Evolutionary conservation across 92 coral and sea anemone species (phyloP), one percentile per base, ranked within the genome.

Genomic region (Porites evermanni): DNA sequence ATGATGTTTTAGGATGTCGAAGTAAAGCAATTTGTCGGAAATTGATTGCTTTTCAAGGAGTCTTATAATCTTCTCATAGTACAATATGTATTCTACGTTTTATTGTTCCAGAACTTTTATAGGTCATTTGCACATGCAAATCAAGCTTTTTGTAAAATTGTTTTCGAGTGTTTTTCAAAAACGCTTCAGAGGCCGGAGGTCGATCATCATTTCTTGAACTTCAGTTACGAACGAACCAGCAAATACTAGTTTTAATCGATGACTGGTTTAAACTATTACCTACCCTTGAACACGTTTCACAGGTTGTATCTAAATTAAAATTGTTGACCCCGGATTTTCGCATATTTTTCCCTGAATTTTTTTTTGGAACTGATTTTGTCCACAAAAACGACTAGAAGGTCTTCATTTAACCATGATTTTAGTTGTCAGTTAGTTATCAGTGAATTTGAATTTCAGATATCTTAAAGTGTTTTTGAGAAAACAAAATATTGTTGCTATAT

Each of bases 401-500:
- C 73, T 16, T 79, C 85, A 16, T 54, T 81, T 70, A 56, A 54
- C 53, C 51, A 77, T 69, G 63, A 38, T 38, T 29, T 50, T 12
- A 53, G 8, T 80, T 70, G 85, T 70, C 54, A 38, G 47, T 14
- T 44, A 29, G 26, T 60, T 67, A 80, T 80, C 75, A 53, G 23
- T 10, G 53, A 80, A 80, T 68, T 53, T 80, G 85, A 80, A 80
- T 80, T 80, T 80, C 58, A 69, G 85, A 80, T 26, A 12, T 67
- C 11, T 17, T n/a, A 53, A 69, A 70, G 76, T 70, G 67, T 53
- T 80, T 80, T 80, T 53, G 12, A 26, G 60, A 80, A 80, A 80
- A 54, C 29, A 61, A 53, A 80, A 69, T 69, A 69, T 69, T 68
- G 67, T 80, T 56, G 51, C 19, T 38, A 19, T n/a, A 24, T 74